phyloP scores from a whole-genome alignment of 2,888 invertebrate genomes.

The Dendrolimus pini region DNA sequence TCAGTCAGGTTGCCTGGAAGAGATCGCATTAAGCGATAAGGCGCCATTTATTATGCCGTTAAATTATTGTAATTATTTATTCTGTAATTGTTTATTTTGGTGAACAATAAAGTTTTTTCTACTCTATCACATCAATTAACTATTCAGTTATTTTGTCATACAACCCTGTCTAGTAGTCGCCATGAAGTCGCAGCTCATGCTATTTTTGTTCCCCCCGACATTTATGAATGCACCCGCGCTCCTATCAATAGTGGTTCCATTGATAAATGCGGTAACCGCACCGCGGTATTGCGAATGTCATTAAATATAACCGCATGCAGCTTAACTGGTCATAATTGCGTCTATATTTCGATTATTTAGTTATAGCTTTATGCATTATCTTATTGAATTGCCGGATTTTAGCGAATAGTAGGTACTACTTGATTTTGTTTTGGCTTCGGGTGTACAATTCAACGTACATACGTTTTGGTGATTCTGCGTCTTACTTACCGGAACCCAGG shows the following conservation, averaged over 20 bases:
- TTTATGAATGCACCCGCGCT: slow-evolving; percentile 31
- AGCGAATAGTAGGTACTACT: not conserved
- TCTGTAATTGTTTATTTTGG: too few relatives aligned
- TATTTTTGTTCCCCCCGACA: slow-evolving; percentile 35
- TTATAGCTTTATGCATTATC: slow-evolving; percentile 5
- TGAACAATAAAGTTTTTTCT: too few relatives aligned
- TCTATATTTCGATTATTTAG: too few relatives aligned
- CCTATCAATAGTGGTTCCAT: slow-evolving; percentile 29
- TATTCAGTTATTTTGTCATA: too few relatives aligned
- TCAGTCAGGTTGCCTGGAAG: too few relatives aligned
- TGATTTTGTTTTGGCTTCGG: not conserved
- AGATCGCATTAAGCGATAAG: too few relatives aligned
- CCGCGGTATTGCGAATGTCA: slow-evolving; percentile 1
- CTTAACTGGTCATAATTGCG: too few relatives aligned
- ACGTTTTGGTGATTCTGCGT: too few relatives aligned
- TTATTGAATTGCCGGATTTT: not conserved
- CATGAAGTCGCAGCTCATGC: slow-evolving; percentile 25
- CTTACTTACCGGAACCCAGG: too few relatives aligned
- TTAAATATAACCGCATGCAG: not conserved
- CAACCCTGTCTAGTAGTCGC: slow-evolving; percentile 26
- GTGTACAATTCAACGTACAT: not conserved
- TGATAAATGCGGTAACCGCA: slow-evolving; percentile 31
- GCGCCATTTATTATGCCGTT: too few relatives aligned
- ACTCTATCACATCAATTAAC: too few relatives aligned
- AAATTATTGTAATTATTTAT: too few relatives aligned